These are phyloP conservation scores for Lycaon pictus DNA, from an alignment of 2,113 vertebrate genomes.

Conservation along the genomic window DNA sequence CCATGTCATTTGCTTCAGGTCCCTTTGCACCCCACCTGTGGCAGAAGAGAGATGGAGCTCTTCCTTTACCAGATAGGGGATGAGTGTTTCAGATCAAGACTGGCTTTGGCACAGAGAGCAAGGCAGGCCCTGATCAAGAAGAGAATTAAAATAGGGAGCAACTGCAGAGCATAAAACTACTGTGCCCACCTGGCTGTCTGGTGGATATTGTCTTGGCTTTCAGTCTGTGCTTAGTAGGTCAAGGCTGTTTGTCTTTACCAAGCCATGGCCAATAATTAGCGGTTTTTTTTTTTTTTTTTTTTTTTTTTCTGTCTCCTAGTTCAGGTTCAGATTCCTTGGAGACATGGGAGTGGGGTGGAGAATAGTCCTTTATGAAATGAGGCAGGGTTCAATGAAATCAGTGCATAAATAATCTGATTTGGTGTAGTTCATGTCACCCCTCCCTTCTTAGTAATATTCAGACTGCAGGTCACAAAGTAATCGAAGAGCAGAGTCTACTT, in stretches of 20 bases:
- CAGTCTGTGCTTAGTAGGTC: neutral
- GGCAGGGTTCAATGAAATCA: neutral
- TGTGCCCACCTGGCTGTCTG: rapidly evolving
- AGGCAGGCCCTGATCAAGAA: neutral
- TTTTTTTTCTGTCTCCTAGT: neutral
- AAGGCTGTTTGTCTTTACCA: neutral
- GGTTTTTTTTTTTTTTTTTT: neutral
- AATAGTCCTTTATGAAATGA: neutral
- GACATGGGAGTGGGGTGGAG: neutral
- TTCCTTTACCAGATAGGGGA: neutral
- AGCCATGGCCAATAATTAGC: neutral
- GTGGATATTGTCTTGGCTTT: too few relatives aligned
- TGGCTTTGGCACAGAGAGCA: neutral
- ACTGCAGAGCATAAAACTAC: neutral
- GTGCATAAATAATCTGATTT: neutral
- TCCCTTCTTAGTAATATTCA: neutral
- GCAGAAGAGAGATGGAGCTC: too few relatives aligned
- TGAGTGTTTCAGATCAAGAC: neutral
- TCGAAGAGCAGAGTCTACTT: neutral
- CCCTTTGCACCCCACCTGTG: neutral
- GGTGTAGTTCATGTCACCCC: neutral
- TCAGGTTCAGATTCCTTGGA: neutral
- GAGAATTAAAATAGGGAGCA: neutral
- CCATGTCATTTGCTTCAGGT: rapidly evolving
- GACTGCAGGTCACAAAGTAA: neutral